These are phyloP conservation scores for Tachina lurida DNA, from an alignment of 2,888 invertebrate species.

Conservation along the genomic window DNA sequence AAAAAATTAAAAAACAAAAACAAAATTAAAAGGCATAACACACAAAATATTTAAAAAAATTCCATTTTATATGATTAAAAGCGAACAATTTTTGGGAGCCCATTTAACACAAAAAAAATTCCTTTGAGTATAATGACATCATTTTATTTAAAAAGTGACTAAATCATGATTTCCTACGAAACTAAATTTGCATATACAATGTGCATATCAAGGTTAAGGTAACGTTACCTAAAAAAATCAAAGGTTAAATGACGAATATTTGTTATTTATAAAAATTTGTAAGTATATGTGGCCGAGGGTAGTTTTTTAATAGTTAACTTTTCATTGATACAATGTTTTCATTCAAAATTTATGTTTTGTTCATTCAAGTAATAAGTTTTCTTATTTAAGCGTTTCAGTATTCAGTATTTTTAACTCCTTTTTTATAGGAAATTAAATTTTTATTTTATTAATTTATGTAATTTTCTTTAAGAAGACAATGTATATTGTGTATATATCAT, in stretches of 20 bases:
- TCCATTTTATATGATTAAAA: not conserved
- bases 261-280: not conserved
- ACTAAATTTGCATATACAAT: slow-evolving; percentile 14
- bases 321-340: slow-evolving; percentile 15
- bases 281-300: slow-evolving; percentile 7
- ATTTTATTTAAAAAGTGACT: not conserved
- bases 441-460: too few species aligned
- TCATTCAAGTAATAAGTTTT: too few species aligned
- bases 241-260: slow-evolving; percentile 20
- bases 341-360: too few species aligned
- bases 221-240: not conserved
- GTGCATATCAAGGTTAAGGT: not conserved
- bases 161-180: slow-evolving; percentile 42
- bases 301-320: slow-evolving; percentile 42
- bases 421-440: too few species aligned
- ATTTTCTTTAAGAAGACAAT: too few species aligned
- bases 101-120: not conserved
- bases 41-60: slow-evolving; percentile 44
- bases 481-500: too few species aligned
- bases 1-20: slow-evolving; percentile 28
- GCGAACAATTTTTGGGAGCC: not conserved
- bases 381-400: too few species aligned
- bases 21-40: not conserved
- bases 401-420: too few species aligned
- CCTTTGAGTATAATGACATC: slow-evolving; percentile 50